Conservation (phyloP, 2,113 vertebrate species). For the Marcusenius ussheri region DNA sequence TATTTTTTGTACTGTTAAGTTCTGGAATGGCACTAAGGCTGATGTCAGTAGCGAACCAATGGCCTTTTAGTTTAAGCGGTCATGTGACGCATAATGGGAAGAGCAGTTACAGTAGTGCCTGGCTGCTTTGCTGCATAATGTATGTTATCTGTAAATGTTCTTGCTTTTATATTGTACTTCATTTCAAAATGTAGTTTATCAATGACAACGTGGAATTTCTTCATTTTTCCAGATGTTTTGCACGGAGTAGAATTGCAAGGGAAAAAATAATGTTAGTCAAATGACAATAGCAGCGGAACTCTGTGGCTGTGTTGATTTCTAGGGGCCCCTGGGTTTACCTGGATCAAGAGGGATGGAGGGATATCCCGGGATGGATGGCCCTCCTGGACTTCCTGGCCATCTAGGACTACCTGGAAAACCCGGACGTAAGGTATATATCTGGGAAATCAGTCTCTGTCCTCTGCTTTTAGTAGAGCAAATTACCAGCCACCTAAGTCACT, state of each 20-base stretch:
- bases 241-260: background rate
- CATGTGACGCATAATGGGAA: background rate
- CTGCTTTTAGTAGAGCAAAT: background rate
- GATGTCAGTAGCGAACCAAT: background rate
- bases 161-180: slow-evolving; percentile 8
- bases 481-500: background rate
- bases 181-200: slow-evolving; percentile 10
- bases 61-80: background rate
- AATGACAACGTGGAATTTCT: slow-evolving; percentile 15
- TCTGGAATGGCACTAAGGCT: background rate
- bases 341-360: slow-evolving; percentile 71
- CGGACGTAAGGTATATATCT: slow-evolving; percentile 66
- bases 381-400: slow-evolving; percentile 69
- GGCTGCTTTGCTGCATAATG: background rate
- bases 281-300: background rate
- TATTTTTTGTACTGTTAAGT: background rate
- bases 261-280: background rate
- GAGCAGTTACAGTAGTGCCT: background rate
- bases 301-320: slow-evolving; percentile 44
- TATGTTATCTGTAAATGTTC: background rate
- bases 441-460: background rate
- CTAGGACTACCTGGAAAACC: slow-evolving; percentile 65
- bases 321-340: slow-evolving; percentile 70
- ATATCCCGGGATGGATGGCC: slow-evolving; percentile 69
- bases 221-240: slow-evolving; percentile 20